Base-by-base conservation (phyloP, 2,888 invertebrate genomes). In the Melinaea menophilus region DNA sequence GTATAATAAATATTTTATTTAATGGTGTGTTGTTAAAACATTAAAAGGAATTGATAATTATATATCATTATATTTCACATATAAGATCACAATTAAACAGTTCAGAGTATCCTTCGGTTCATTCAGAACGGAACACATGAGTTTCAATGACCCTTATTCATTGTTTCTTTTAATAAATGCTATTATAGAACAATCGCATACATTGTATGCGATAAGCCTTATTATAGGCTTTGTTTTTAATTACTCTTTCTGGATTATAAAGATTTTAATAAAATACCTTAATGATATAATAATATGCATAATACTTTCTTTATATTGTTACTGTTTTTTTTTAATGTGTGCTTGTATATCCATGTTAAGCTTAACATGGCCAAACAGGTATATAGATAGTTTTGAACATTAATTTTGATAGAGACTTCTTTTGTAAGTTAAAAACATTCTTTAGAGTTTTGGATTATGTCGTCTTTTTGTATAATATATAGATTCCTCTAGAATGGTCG, bases 81-180 rank as follows among this genome's bases (percentile, higher is more conserved):
- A 58, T 51, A 59, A 55, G 37, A 41, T 51, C 46, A 54, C 34
- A 62, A 57, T 51, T 7, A 51, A 51, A 51, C 51, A 31, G 31
- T 31, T 9, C 51, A 51, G 51, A 51, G 51, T 51, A 51, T 51
- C 51, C 51, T 51, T 31, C 31, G 51, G 51, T 31, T 22, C 51
- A 51, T 51, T 31, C 51, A 51, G 51, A 11, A 51, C 41, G 51
- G 9, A 51, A 51, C 51, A 5, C 51, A 51, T 51, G 51, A 51
- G 51, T 51, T 51, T 51, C 51, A 51, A 51, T 51, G 51, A 51
- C 51, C 31, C 51, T 51, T 4, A 13, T 51, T 51, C 51, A 51
- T 51, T 51, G 51, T 51, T 51, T 51, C 51, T 51, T 51, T 22
- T 31, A 51, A 11, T 51, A 51, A 51, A 51, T 51, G 31, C 22